phyloP scores from a whole-genome alignment of 2,888 invertebrate genomes.

The Scaeva pyrastri region DNA sequence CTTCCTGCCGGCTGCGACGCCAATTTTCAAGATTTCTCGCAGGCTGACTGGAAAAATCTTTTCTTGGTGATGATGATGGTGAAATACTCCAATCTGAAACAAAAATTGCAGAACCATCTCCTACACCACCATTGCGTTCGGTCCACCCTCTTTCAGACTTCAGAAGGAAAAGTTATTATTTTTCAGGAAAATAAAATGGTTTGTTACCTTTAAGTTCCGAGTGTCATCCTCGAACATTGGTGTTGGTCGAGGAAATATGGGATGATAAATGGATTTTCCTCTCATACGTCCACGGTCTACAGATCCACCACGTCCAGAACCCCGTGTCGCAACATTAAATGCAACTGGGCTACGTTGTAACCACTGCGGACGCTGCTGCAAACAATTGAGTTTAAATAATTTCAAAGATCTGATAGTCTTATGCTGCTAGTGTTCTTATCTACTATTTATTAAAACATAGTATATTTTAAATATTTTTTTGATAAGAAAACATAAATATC shows the following conservation, averaged over 20 bases:
- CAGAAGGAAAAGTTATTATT: neutral
- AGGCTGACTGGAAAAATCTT: slow-evolving; percentile 81
- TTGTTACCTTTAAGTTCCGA: slow-evolving; percentile 71
- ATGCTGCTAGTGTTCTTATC: too few species aligned
- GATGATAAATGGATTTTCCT: slow-evolving; percentile 81
- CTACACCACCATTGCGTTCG: slow-evolving; percentile 81
- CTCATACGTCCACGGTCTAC: slow-evolving; percentile 84
- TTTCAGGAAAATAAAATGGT: neutral
- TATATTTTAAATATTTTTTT: too few species aligned
- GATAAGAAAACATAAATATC: too few species aligned
- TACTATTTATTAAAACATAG: too few species aligned
- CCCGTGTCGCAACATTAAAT: slow-evolving; percentile 81
- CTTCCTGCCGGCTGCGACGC: slow-evolving; percentile 82
- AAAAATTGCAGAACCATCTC: slow-evolving; percentile 75
- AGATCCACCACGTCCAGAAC: slow-evolving; percentile 85
- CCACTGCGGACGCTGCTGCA: slow-evolving; percentile 84
- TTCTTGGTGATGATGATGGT: slow-evolving; percentile 82
- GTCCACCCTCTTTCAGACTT: slow-evolving; percentile 82
- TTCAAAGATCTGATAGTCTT: too few species aligned
- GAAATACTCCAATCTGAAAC: slow-evolving; percentile 81
- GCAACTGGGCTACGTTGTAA: slow-evolving; percentile 83
- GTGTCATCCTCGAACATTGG: slow-evolving; percentile 81
- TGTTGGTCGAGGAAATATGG: slow-evolving; percentile 81
- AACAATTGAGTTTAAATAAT: neutral
- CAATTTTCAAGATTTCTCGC: slow-evolving; percentile 82